phyloP scores from a whole-genome alignment of 2,113 vertebrate species.

The Oxygymnocypris stewartii region DNA sequence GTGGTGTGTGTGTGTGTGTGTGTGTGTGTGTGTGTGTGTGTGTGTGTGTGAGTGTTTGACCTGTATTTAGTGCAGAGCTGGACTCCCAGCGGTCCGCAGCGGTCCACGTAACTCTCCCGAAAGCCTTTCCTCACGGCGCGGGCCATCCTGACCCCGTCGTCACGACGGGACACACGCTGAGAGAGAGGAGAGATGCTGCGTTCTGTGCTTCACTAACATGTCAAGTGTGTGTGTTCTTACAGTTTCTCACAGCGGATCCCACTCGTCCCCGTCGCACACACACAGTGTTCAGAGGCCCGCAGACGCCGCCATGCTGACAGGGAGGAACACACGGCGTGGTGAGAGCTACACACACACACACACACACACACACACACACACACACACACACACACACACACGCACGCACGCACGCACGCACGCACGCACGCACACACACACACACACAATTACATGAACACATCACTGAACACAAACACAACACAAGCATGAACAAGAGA shows the following conservation, averaged over 20 bases:
- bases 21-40: neutral
- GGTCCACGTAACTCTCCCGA: slow-evolving; percentile 78
- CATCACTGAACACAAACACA: neutral
- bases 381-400: neutral
- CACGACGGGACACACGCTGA: slow-evolving; percentile 78
- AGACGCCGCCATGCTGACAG: slow-evolving; percentile 76
- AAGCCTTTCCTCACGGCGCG: slow-evolving; percentile 76
- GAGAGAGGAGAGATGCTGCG: neutral
- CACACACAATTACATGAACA: neutral
- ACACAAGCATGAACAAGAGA: neutral
- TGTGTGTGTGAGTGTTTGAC: slow-evolving; percentile 52
- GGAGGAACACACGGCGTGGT: slow-evolving; percentile 77
- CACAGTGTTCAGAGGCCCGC: slow-evolving; percentile 78
- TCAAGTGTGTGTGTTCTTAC: slow-evolving; percentile 63
- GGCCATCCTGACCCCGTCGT: slow-evolving; percentile 77
- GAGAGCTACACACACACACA: slow-evolving; percentile 49
- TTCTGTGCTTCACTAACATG: neutral
- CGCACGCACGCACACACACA: too few relatives aligned
- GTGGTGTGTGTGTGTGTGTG: neutral
- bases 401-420: too few relatives aligned
- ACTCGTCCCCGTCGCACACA: slow-evolving; percentile 73
- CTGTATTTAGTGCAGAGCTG: slow-evolving; percentile 82
- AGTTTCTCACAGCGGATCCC: slow-evolving; percentile 79
- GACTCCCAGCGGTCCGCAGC: slow-evolving; percentile 79
- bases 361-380: neutral